phyloP scores from a whole-genome alignment of 2,888 invertebrate species.

The Mythimna vitellina region DNA sequence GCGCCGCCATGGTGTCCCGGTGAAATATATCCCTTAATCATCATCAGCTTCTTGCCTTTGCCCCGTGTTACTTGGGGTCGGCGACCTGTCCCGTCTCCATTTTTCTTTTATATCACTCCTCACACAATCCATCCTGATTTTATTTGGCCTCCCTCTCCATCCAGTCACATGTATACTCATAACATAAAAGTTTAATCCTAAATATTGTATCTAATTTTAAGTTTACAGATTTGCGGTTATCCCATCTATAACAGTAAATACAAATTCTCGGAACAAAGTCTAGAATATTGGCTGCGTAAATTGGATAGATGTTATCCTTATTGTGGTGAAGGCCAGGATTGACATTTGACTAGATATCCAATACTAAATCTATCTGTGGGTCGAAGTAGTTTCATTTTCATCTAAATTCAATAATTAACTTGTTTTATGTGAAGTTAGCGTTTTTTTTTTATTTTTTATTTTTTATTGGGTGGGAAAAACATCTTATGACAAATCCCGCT shows the following conservation, averaged over 20 bases:
- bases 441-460: too few relatives aligned
- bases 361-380: not conserved
- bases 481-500: too few relatives aligned
- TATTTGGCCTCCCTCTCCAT: too few relatives aligned
- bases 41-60: too few relatives aligned
- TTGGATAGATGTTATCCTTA: slow-evolving; percentile 24
- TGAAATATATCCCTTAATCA: too few relatives aligned
- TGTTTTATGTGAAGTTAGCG: not conserved
- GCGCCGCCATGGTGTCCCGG: too few relatives aligned
- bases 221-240: not conserved
- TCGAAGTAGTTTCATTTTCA: not conserved
- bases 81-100: too few relatives aligned
- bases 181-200: not conserved
- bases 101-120: too few relatives aligned
- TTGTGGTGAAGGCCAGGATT: slow-evolving; percentile 17
- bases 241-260: not conserved
- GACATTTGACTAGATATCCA: slow-evolving; percentile 25
- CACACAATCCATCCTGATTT: too few relatives aligned
- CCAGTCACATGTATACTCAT: not conserved
- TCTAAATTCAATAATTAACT: not conserved
- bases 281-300: slow-evolving; percentile 20
- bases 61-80: too few relatives aligned
- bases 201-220: not conserved
- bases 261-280: slow-evolving; percentile 7
- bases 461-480: too few relatives aligned